Conservation (phyloP, 2,113 vertebrate species). For the Pygoscelis adeliae region DNA sequence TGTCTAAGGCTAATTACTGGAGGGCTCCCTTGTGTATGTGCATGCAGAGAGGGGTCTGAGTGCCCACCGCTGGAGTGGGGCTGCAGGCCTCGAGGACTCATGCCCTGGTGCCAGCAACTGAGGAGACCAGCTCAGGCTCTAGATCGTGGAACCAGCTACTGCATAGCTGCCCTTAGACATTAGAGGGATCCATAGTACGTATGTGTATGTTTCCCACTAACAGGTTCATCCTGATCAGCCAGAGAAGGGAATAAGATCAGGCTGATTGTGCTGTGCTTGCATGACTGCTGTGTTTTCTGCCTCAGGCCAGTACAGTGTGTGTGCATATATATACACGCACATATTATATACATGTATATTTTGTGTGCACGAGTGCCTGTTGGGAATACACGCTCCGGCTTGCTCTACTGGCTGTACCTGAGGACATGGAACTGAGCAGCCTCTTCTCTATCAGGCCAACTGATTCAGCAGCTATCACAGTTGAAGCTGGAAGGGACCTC, state of each 20-base stretch:
- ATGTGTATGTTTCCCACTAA: not conserved
- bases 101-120: not conserved
- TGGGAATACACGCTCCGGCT: not conserved
- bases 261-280: not conserved
- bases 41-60: not conserved
- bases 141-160: not conserved
- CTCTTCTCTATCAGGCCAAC: not conserved
- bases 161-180: not conserved
- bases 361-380: not conserved
- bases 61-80: not conserved
- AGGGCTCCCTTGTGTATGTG: not conserved
- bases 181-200: not conserved
- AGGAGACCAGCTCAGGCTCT: not conserved
- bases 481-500: not conserved
- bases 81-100: not conserved
- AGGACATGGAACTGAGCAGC: not conserved
- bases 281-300: not conserved
- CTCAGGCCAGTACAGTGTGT: not conserved
- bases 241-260: not conserved
- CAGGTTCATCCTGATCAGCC: conserved; percentile 4
- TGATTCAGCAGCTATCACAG: not conserved
- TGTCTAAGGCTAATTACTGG: not conserved
- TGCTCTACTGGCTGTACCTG: not conserved
- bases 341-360: not conserved
- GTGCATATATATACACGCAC: not conserved